phyloP scores from a whole-genome alignment of 1,140 invertebrate genomes.

The Calycopis cecrops region DNA sequence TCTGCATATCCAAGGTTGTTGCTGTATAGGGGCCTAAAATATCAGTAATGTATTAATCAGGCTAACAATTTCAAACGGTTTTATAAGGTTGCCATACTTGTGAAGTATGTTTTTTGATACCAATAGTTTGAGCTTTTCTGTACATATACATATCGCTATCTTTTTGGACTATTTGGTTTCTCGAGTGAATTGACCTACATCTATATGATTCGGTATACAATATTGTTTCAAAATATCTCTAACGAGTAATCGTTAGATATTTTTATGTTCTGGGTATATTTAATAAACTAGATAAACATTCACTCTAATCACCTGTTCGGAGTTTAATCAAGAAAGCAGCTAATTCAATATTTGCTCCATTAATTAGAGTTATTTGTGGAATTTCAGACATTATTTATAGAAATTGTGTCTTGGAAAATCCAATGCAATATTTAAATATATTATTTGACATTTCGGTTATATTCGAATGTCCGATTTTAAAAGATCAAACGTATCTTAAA shows the following conservation, averaged over 20 bases:
- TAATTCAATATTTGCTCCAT: neutral
- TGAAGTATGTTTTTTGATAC: conserved; percentile 3
- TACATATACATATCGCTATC: too few species aligned
- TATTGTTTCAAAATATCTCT: neutral
- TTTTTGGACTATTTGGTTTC: too few species aligned
- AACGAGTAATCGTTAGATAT: neutral
- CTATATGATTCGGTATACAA: too few species aligned
- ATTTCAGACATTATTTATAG: neutral
- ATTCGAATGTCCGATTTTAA: too few species aligned
- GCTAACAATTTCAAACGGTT: neutral
- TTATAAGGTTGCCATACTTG: conserved; percentile 1
- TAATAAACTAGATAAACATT: neutral
- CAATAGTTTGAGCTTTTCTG: neutral
- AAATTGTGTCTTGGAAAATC: conserved; percentile 7
- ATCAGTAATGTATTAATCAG: neutral
- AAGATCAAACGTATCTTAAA: too few species aligned
- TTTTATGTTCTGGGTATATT: neutral
- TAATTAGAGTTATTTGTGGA: neutral
- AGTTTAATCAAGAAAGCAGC: conserved; percentile 7
- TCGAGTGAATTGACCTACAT: too few species aligned
- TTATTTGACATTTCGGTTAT: neutral
- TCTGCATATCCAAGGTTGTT: neutral
- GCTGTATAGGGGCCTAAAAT: neutral
- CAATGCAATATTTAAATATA: conserved; percentile 1
- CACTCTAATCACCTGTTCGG: neutral